A percentile compares a stretch with the other conserved stretches of the same genome.
Conservation (phyloP, 2,888 invertebrate species). For the Drosophila austrosaltans region DNA sequence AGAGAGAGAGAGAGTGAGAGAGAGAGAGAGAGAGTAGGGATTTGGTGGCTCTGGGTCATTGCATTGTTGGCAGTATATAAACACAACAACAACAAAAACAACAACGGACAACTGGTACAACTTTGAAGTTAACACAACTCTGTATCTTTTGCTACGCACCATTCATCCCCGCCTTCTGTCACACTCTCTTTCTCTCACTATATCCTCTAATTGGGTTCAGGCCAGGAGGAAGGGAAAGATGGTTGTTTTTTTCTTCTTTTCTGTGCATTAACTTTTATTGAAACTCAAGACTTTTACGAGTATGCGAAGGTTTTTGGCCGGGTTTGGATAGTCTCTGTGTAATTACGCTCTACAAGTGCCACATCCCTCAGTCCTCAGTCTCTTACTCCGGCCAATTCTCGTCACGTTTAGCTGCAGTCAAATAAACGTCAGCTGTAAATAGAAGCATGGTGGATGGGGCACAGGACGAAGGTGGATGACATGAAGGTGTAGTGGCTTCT, state of each 20-base stretch:
- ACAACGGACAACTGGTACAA: constrained; percentile 34
- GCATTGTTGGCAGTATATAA: constrained; percentile 59
- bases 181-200: background rate
- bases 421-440: constrained; percentile 69
- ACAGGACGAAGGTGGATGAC: background rate
- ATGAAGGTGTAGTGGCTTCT: constrained; percentile 5
- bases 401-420: constrained; percentile 73
- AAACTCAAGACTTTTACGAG: constrained; percentile 51
- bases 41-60: constrained; percentile 13
- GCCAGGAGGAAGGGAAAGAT: background rate
- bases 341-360: constrained; percentile 74
- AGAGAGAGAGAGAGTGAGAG: background rate
- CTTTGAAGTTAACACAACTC: constrained; percentile 11
- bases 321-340: constrained; percentile 44
- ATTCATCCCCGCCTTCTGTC: background rate
- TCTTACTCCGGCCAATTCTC: constrained; percentile 36
- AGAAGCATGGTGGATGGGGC: constrained; percentile 17
- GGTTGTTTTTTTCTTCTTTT: constrained; percentile 3
- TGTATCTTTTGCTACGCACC: background rate
- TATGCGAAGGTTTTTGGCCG: constrained; percentile 19
- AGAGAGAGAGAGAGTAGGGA: background rate
- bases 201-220: constrained; percentile 41
- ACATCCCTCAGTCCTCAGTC: constrained; percentile 16
- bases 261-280: constrained; percentile 60
- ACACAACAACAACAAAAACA: constrained; percentile 53